A percentile compares a stretch with the other conserved stretches of the same genome.
phyloP scores from a whole-genome alignment of 2,113 vertebrate genomes.

The Pogona vitticeps region DNA sequence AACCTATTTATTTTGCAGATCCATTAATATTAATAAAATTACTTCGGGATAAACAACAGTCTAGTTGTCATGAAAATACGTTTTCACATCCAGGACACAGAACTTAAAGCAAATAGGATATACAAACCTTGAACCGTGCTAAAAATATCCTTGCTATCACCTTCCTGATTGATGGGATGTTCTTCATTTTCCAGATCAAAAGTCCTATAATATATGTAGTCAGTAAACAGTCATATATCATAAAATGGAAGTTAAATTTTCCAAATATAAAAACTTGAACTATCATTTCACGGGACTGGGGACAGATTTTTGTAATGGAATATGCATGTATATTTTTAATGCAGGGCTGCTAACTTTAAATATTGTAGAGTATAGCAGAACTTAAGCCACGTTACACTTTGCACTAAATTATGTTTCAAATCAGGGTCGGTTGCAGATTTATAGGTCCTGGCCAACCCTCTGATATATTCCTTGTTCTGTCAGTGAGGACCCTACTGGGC shows the following conservation, averaged over 20 bases:
- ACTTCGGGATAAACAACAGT: neutral
- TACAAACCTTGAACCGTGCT: constrained; percentile 74
- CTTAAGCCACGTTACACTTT: neutral
- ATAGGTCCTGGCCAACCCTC: neutral
- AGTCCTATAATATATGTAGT: constrained; percentile 63
- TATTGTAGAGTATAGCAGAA: neutral
- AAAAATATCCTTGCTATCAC: constrained; percentile 54
- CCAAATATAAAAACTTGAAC: neutral
- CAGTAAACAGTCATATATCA: constrained; percentile 8
- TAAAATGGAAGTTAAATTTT: neutral
- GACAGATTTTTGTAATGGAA: no score
- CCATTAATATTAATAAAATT: neutral
- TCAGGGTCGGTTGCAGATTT: neutral
- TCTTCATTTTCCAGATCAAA: constrained; percentile 40
- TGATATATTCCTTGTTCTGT: neutral
- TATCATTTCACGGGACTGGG: neutral
- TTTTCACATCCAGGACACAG: neutral
- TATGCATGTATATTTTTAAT: neutral
- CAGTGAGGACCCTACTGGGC: no score
- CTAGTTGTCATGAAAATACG: neutral
- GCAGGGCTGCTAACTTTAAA: neutral
- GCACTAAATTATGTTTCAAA: neutral
- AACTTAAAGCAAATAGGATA: constrained; percentile 26
- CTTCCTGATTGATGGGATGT: constrained; percentile 44
- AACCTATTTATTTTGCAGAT: neutral